Conservation (phyloP, 2,113 vertebrate species). For the Pagrus major region DNA sequence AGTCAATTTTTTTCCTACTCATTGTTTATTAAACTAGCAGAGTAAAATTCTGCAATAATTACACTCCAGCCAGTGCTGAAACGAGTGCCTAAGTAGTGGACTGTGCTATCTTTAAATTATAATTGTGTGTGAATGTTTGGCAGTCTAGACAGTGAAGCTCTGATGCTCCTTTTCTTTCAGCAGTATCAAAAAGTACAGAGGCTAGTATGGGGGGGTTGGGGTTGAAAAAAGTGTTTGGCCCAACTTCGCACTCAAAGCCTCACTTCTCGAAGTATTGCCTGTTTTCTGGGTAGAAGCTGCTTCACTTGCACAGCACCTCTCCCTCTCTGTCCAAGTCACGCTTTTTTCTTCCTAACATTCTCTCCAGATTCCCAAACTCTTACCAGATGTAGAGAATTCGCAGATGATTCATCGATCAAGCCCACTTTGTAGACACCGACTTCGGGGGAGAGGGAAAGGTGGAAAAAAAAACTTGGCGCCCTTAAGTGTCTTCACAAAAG, state of each 20-base stretch:
- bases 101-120: slow-evolving; percentile 22
- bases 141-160: slow-evolving; percentile 54
- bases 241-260: slow-evolving; percentile 23
- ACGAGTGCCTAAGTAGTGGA: slow-evolving; percentile 17
- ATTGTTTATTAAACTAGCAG: slow-evolving; percentile 68
- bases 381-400: slow-evolving; percentile 91
- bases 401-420: slow-evolving; percentile 87
- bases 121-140: slow-evolving; percentile 32
- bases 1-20: slow-evolving; percentile 17
- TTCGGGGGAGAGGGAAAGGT: slow-evolving; percentile 65
- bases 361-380: slow-evolving; percentile 88
- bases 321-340: slow-evolving; percentile 73
- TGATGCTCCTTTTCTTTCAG: slow-evolving; percentile 30
- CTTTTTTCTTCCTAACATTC: slow-evolving; percentile 74
- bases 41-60: slow-evolving; percentile 54
- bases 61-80: slow-evolving; percentile 16
- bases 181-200: slow-evolving; percentile 34
- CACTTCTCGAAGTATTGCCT: slow-evolving; percentile 33
- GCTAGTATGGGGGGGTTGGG: background rate
- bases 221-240: slow-evolving; percentile 1
- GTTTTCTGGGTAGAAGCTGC: slow-evolving; percentile 74
- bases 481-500: slow-evolving; percentile 77
- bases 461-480: slow-evolving; percentile 55
- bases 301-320: slow-evolving; percentile 79
- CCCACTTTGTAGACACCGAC: slow-evolving; percentile 88